Conservation (phyloP, 2,113 vertebrate species). For the Turnix velox region DNA sequence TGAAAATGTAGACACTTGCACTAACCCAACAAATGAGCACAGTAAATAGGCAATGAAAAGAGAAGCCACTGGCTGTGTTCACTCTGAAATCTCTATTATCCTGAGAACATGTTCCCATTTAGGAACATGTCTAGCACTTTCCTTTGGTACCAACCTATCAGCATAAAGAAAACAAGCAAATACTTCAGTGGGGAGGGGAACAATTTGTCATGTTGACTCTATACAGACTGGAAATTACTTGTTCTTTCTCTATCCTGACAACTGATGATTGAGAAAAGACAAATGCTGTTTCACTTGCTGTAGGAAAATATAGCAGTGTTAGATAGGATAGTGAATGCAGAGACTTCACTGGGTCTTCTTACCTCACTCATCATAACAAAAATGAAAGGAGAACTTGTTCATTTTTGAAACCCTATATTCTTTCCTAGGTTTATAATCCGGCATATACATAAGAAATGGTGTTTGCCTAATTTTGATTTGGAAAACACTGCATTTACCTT, state of each 20-base stretch:
- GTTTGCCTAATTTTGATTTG: not conserved
- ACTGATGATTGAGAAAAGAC: not conserved
- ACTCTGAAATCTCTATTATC: not conserved
- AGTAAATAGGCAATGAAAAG: not conserved
- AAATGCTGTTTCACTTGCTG: not conserved
- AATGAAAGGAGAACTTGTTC: slow-evolving; percentile 4
- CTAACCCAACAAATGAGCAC: not conserved
- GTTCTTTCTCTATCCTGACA: not conserved
- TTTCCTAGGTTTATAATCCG: not conserved
- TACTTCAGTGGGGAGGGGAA: not conserved
- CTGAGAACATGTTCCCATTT: not conserved
- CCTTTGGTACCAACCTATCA: not conserved
- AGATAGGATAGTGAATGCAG: not conserved
- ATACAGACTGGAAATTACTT: not conserved
- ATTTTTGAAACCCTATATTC: not conserved
- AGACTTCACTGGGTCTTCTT: not conserved
- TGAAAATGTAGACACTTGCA: not conserved
- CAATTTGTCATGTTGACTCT: not conserved
- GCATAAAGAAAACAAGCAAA: not conserved
- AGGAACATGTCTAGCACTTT: not conserved
- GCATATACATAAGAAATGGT: not conserved
- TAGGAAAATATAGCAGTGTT: not conserved
- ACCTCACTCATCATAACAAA: not conserved
- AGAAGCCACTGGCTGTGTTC: not conserved
- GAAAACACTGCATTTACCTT: not conserved